Base-by-base conservation (phyloP, 2,888 invertebrate species). In the Epirrhoe alternata region DNA sequence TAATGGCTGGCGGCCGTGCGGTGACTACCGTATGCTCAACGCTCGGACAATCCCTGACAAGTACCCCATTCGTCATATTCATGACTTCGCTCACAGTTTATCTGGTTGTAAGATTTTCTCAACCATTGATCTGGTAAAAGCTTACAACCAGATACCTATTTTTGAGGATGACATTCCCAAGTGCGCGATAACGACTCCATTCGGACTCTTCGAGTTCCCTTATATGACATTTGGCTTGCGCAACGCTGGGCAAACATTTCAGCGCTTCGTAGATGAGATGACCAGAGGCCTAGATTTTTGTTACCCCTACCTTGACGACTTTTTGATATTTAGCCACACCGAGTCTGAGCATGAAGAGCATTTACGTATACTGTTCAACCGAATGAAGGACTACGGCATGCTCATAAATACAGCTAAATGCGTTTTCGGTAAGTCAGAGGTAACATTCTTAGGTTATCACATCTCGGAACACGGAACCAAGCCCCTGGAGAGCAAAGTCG, bases 61-160 rank as follows among this genome's bases (percentile, higher is more conserved):
- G 7, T 85, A 86, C 58, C 84, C 85, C 0, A 82, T 77, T 0
- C 52, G 66, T 5, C 60, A 68, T 17, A 57, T 68, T 7, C 61
- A 61, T 8, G 68, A 68, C 31, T 68, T 68, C 35, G 0, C 63
- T 5, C 63, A 61, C 6, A 57, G 50, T 31, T 14, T 67, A 1
- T n/a, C 63, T 5, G 54, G 55, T 6, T 60, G 50, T 33, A 60
- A 3, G 61, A 68, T 61, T 65, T 77, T 17, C 65, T 70, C 12
- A 64, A 76, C 38, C 66, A 68, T 55, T 31, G 35, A 54, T 69
- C 24, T 76, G 6, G 70, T 72, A 0, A 72, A 75, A 55, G 86
- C 85, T 0, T 92, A 81, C 64, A 74, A 85, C 57, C 85, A 88
- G 53, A 85, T 91, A 6, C 86, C 85, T 1, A 77, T 86, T 3